Base-by-base conservation (phyloP, 2,797 vertebrate species). In the Garrulus glandarius region DNA sequence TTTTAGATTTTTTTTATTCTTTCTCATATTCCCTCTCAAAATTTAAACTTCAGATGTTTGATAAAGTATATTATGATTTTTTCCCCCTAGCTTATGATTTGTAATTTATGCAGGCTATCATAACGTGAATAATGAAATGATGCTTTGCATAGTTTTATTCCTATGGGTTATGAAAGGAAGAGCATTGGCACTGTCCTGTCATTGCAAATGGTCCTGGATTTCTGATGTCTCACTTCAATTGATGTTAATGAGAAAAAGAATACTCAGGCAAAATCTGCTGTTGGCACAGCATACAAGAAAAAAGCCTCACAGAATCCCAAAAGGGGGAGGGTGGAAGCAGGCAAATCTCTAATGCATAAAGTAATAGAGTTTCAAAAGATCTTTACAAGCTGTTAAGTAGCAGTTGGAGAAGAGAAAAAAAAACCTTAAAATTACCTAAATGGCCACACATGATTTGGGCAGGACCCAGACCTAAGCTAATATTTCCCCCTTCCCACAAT, bases 221-320 rank as follows among this genome's bases (percentile, higher is more conserved):
- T 91, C 92, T 97, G 95, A 97, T 22, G 47, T 96, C 95, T 97
- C 95, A 94, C 93, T 97, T 94, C 92, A 87, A 83, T 47, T 94
- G 95, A 96, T 94, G 94, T 87, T 95, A 97, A 96, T 94, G 92
- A 97, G 96, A 60, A 88, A 95, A 95, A 94, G 85, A 92, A 95
- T 61, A 76, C 94, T 87, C 81, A 4, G 92, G 87, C 80, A 96
- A 95, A 97, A 92, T 79, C 81, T 91, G 90, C 94, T 94, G 84
- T 93, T 96, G 94, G 95, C 95, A 94, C 81, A 91, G 90, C 76
- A 76, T 11, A 84, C 84, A 87, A 90, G 86, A 81, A 94, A 92
- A 93, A 94, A 94, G 84, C 91, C 92, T 89, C 70, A 39, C 78
- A 53, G 79, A 83, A 84, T 95, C 96, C 95, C 95, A 93, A 41